Conservation (phyloP, 1,140 invertebrate species). For the Ips typographus region DNA sequence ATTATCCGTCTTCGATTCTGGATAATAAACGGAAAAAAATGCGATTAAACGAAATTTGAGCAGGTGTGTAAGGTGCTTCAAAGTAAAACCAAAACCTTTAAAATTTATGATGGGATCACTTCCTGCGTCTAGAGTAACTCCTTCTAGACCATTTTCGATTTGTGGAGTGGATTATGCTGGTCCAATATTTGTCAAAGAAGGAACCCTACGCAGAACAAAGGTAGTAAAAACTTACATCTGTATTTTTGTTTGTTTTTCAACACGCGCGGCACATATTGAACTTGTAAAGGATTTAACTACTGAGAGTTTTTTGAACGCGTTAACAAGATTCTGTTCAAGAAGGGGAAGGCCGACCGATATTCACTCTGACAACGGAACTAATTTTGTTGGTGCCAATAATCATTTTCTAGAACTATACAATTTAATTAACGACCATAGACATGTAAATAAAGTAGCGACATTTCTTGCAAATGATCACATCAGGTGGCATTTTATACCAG, state of each 20-base stretch:
- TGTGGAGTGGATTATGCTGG: slow-evolving; percentile 47
- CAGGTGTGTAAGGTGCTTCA: slow-evolving; percentile 45
- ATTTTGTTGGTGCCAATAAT: slow-evolving; percentile 46
- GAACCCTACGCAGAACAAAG: background rate
- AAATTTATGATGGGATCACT: slow-evolving; percentile 47
- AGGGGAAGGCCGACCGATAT: slow-evolving; percentile 43
- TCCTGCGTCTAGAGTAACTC: slow-evolving; percentile 40
- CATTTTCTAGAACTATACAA: slow-evolving; percentile 12
- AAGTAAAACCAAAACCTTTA: slow-evolving; percentile 30
- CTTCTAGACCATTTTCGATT: slow-evolving; percentile 39
- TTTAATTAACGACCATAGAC: background rate
- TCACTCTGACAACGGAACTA: slow-evolving; percentile 50
- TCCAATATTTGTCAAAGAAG: slow-evolving; percentile 44
- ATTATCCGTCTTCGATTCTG: background rate
- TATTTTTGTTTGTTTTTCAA: background rate
- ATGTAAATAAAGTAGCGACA: background rate
- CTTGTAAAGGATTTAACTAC: slow-evolving; percentile 45
- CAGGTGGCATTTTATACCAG: background rate
- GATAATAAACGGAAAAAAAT: background rate
- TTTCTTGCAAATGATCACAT: slow-evolving; percentile 1
- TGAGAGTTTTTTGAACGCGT: slow-evolving; percentile 46
- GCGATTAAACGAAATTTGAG: background rate
- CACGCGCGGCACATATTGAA: slow-evolving; percentile 52
- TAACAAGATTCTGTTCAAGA: slow-evolving; percentile 49
- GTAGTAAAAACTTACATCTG: slow-evolving; percentile 10